Evolutionary conservation across 2,888 invertebrate species (phyloP), one percentile per base, ranked within the genome.

Genomic region (Drosophila percnosoma): DNA sequence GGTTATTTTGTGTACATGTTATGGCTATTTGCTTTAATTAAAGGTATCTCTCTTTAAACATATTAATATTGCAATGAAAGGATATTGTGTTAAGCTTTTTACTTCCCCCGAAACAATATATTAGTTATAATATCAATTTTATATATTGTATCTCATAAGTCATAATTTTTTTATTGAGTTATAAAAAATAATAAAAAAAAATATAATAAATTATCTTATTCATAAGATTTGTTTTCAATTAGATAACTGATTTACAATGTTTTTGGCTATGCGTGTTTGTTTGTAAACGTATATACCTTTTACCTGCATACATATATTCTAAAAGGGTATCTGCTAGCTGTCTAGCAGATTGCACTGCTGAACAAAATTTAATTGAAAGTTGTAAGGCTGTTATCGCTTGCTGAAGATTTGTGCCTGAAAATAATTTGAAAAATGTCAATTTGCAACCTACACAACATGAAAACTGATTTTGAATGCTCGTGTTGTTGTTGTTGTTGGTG

Each of bases 281-380:
- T 21, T 21, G 4, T 7, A 45, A 4, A 21, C 45, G 15, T 4
- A 15, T 7, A 15, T 45, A 24, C 24, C 24, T 15, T 24, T 49
- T 7, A 27, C 7, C 13, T 4, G 4, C 1, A 0, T 13, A 8
- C 0, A 0, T 21, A 8, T 13, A 24, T 13, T 45, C 15, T 0
- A 7, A 21, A 15, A 29, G 29, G 24, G 15, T 65, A 48, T 48
- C 8, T 29, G 18, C 0, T 7, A 65, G 45, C 29, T 31, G 21
- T 45, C 2, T 11, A 2, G 6, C 4, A 2, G 0, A 21, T 13
- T 10, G 52, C 24, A 18, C 29, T 45, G 13, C 27, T 24, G 8
- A n/a, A 42, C 49, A 53, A 45, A 29, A 52, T 78, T 72, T 68
- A 84, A 87, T 87, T 87, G 70, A 58, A 74, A 61, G 64, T 72